These are phyloP conservation scores for Meteorus sp. DNA, from an alignment of 1,140 invertebrate genomes.

Conservation along the genomic window DNA sequence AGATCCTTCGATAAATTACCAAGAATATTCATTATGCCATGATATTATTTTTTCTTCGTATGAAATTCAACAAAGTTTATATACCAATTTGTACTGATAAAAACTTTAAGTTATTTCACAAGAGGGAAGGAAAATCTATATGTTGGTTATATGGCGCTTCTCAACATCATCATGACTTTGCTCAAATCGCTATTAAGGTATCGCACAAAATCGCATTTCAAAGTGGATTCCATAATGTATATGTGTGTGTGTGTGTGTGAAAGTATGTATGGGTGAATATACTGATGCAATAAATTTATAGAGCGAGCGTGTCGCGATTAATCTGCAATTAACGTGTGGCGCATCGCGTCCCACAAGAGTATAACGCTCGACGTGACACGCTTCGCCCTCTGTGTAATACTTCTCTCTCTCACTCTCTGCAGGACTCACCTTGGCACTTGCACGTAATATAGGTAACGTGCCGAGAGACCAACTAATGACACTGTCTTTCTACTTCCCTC, in stretches of 20 bases:
- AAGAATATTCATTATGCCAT: too few relatives aligned
- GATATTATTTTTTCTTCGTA: neutral
- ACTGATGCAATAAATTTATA: conserved; percentile 19
- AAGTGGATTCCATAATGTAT: too few relatives aligned
- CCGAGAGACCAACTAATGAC: conserved; percentile 17
- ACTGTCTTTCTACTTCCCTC: conserved; percentile 15
- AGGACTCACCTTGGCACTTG: neutral
- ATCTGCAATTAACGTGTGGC: conserved; percentile 22
- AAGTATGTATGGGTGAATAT: neutral
- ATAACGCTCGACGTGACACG: conserved; percentile 19
- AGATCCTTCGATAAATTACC: too few relatives aligned
- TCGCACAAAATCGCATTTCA: too few relatives aligned
- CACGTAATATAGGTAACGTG: conserved; percentile 1
- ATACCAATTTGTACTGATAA: too few relatives aligned
- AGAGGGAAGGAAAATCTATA: too few relatives aligned
- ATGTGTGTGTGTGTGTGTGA: neutral
- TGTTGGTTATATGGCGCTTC: too few relatives aligned
- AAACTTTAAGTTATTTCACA: too few relatives aligned
- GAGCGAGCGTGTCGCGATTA: conserved; percentile 19
- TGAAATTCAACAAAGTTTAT: too few relatives aligned
- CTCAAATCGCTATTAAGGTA: too few relatives aligned
- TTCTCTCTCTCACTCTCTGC: neutral
- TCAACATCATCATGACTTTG: too few relatives aligned
- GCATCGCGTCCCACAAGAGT: conserved; percentile 16
- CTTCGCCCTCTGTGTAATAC: conserved; percentile 2